phyloP scores from a whole-genome alignment of 2,113 vertebrate species.

The Chitala chitala region DNA sequence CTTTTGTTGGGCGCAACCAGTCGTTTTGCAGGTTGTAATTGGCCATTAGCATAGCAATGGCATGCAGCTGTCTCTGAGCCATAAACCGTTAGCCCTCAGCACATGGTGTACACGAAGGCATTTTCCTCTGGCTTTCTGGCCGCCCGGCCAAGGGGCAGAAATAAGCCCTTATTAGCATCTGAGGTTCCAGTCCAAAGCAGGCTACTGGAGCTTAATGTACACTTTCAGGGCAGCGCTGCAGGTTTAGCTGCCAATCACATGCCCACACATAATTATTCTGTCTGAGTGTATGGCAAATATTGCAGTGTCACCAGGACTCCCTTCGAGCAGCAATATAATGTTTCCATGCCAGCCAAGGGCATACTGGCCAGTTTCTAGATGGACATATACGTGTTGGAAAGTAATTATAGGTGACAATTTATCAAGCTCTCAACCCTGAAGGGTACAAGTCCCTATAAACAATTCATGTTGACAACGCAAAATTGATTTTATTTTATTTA shows the following conservation, averaged over 20 bases:
- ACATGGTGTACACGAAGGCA: neutral
- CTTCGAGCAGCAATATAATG: neutral
- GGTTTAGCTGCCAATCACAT: neutral
- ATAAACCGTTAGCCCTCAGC: neutral
- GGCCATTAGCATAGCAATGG: neutral
- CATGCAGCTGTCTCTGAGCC: neutral
- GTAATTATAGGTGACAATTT: too few relatives aligned
- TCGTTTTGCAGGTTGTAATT: neutral
- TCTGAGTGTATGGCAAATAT: neutral
- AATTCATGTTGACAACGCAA: too few relatives aligned
- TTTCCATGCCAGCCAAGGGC: neutral
- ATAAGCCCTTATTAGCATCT: too few relatives aligned
- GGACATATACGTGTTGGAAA: too few relatives aligned
- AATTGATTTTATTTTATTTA: too few relatives aligned
- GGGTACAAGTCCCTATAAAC: too few relatives aligned
- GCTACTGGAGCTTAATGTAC: neutral
- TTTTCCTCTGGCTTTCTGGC: neutral
- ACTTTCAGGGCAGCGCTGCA: neutral
- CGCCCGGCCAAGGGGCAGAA: neutral
- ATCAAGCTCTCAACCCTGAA: too few relatives aligned
- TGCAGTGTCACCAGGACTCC: neutral
- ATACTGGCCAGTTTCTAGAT: too few relatives aligned
- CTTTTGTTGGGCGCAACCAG: neutral
- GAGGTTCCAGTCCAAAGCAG: neutral
- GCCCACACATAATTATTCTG: neutral